Percentiles rank a stretch among this genome's conserved stretches.
These are phyloP conservation scores for Scaptomyza reducta DNA, from an alignment of 2,888 invertebrate genomes.

Conservation along the genomic window DNA sequence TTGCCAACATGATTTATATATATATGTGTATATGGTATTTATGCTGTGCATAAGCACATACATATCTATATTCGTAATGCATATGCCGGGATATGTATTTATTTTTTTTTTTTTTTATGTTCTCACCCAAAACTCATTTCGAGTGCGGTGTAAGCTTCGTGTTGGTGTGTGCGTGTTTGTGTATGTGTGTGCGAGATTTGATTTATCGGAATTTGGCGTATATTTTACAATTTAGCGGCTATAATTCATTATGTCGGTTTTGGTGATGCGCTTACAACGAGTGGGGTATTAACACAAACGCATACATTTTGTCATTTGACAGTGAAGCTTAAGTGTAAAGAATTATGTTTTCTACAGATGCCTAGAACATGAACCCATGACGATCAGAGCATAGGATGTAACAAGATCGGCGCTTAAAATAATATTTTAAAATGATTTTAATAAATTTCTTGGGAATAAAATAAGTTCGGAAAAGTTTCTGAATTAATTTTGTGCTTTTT, in stretches of 20 bases:
- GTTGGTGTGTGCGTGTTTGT: slow-evolving; percentile 10
- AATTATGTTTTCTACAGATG: slow-evolving; percentile 15
- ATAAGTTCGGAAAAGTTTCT: too few species aligned
- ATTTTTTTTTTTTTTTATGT: slow-evolving; percentile 49
- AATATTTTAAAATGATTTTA: too few species aligned
- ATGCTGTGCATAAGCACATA: slow-evolving; percentile 55
- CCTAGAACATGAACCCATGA: background rate
- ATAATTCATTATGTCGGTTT: slow-evolving; percentile 79
- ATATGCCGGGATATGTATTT: slow-evolving; percentile 61
- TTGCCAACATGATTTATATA: slow-evolving; percentile 80
- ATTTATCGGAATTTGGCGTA: slow-evolving; percentile 77
- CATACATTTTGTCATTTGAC: slow-evolving; percentile 50
- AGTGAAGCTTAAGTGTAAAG: slow-evolving; percentile 34
- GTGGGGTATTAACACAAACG: slow-evolving; percentile 57
- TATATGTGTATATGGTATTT: slow-evolving; percentile 61
- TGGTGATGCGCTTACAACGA: slow-evolving; percentile 58
- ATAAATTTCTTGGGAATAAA: too few species aligned
- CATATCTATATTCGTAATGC: slow-evolving; percentile 55
- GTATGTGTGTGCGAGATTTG: slow-evolving; percentile 55
- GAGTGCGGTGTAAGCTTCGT: slow-evolving; percentile 37
- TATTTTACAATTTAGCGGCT: slow-evolving; percentile 80
- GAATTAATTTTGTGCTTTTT: too few species aligned
- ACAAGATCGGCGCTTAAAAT: too few species aligned
- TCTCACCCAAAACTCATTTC: slow-evolving; percentile 69
- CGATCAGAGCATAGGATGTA: slow-evolving; percentile 13